Evolutionary conservation across 1,140 invertebrate species (phyloP), one percentile per base, ranked within the genome.

Genomic region (Whitmania pigra): DNA sequence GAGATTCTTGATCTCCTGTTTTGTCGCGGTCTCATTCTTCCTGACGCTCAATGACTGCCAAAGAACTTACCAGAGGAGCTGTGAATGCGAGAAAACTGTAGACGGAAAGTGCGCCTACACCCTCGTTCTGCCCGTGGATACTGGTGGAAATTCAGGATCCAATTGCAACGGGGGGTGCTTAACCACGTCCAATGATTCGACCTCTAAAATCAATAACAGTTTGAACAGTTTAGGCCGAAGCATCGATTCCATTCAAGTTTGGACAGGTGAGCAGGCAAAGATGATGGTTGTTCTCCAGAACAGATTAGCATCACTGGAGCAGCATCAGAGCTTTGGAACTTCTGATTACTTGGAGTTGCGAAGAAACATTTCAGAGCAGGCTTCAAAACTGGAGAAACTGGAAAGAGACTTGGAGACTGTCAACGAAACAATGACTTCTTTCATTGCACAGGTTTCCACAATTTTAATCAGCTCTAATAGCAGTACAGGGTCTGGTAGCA

Each of bases 21-120:
- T 49, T 49, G 11, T 49, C 11, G 43, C 13, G 43, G 0, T 13
- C 0, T 49, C 43, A 49, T 63, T 15, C 18, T 36, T 63, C 60
- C 2, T 63, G 11, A 36, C 25, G 1, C 5, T 63, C 11, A 53
- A 49, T 49, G 43, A 49, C 43, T 49, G 43, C 57, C 72, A 73
- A 55, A 43, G 53, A 20, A 73, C 72, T 20, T 73, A 71, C 49
- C n/a, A 71, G 15, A 67, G 68, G 27, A 27, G 29, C 5, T 73
- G 72, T 36, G 49, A 73, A 22, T 73, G 72, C 53, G 72, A 73
- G 25, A 40, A 71, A 15, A 73, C 36, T 11, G 68, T 57, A 5
- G 53, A 73, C 53, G 72, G 72, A 18, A 53, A 71, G 68, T 73
- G 72, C 68, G 67, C 72, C 53, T 73, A 73, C 68, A 73, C 72